Percentiles rank a stretch among this genome's conserved stretches.
Conservation (phyloP, 2,113 vertebrate species). For the Baryphthengus martii region DNA sequence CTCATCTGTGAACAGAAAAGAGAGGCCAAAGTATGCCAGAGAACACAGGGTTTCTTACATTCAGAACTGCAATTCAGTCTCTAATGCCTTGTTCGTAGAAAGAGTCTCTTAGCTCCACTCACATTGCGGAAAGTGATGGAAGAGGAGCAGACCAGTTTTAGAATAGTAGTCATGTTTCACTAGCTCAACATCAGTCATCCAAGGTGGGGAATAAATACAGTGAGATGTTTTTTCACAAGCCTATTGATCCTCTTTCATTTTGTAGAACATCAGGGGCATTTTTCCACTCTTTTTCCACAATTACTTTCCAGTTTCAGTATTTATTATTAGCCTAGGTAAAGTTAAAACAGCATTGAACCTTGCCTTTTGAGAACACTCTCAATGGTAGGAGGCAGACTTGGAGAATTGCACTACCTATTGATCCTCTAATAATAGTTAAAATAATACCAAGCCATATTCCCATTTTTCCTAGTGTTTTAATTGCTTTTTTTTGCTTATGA, state of each 20-base stretch:
- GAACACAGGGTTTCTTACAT: neutral
- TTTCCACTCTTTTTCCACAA: neutral
- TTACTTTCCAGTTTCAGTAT: neutral
- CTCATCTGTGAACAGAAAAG: neutral
- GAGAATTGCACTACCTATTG: neutral
- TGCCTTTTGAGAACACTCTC: neutral
- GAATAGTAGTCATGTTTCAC: neutral
- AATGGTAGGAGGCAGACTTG: neutral
- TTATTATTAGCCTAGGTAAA: neutral
- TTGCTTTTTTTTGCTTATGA: neutral
- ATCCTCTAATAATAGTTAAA: neutral
- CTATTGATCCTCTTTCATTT: neutral
- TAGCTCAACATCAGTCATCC: neutral
- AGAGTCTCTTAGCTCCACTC: neutral
- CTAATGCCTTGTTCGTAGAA: neutral
- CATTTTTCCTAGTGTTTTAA: neutral
- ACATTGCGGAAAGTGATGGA: neutral
- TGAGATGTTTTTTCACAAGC: neutral
- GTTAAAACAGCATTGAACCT: neutral
- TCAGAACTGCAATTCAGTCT: neutral
- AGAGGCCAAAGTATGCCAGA: neutral
- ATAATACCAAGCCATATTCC: neutral
- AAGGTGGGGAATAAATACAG: neutral
- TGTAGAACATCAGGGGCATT: neutral
- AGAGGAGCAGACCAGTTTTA: neutral